A percentile compares a stretch with the other conserved stretches of the same genome.
Evolutionary conservation across 2,888 invertebrate species (phyloP).

Genomic region (Diadegma fenestrale): DNA sequence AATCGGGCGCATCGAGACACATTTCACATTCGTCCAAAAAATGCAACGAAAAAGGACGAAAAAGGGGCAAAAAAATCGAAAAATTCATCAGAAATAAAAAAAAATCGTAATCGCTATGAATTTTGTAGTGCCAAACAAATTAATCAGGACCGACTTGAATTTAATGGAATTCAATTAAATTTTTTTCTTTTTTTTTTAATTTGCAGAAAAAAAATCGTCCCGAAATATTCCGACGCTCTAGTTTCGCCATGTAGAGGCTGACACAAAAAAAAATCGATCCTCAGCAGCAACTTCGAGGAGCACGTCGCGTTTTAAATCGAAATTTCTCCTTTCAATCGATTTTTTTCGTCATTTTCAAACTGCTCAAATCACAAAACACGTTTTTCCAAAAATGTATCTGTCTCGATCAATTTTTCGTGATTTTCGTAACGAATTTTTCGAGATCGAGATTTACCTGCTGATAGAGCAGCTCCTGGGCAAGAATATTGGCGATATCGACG

Average conservation of each 20-base stretch:
- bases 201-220: neutral
- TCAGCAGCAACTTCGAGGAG: too few relatives aligned
- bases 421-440: neutral
- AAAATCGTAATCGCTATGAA: neutral
- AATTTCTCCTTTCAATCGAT: too few relatives aligned
- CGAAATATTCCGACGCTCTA: neutral
- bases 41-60: neutral
- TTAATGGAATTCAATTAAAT: too few relatives aligned
- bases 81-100: neutral
- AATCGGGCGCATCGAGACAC: conserved; percentile 3
- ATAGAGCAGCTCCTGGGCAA: conserved; percentile 93
- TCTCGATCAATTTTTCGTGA: too few relatives aligned
- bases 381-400: too few relatives aligned
- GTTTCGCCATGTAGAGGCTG: neutral
- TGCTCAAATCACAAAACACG: too few relatives aligned
- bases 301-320: too few relatives aligned
- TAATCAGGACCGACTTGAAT: too few relatives aligned
- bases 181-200: too few relatives aligned
- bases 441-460: conserved; percentile 88
- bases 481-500: conserved; percentile 93
- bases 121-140: too few relatives aligned
- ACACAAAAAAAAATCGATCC: neutral
- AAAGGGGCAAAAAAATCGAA: neutral
- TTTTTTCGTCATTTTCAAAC: too few relatives aligned
- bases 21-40: too few relatives aligned